Evolutionary conservation across 37 sponge, comb jelly and placozoan genomes (phyloP), one percentile per base, ranked within the genome.

Genomic region (Crambe crambe): DNA sequence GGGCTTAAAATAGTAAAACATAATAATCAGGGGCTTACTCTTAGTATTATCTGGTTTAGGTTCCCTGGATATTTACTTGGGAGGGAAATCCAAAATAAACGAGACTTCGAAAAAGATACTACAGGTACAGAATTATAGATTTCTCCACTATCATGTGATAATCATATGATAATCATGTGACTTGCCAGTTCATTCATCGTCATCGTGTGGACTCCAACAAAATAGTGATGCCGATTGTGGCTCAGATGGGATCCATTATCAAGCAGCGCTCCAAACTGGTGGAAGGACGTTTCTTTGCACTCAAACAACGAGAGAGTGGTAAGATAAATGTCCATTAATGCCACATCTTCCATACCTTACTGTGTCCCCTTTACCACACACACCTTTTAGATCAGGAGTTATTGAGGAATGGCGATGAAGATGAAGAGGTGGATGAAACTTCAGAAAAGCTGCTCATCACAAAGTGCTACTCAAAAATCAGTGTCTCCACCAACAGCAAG

Each of bases 401-500:
- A 25, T 34, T 76, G 63, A 57, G 75, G 23, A 25, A 6, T 37
- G 68, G 3, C 25, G 69, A 32, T 35, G 69, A 51, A 31, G 21
- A 1, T 8, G 74, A 73, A 5, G 56, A 54, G 12, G 26, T 1
- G 8, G 34, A 5, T 8, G 74, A 73, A 22, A 43, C 8, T 3
- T 56, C 30, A 32, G 83, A 83, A 41, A 74, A 70, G 29, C 58
- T 72, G 23, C 41, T 67, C 44, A 71, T 92, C 32, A 32, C 40
- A 2, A 84, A 80, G 62, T 92, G 92, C 66, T 92, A 84, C 68
- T 70, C 76, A 5, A 83, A 84, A 30, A 58, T 92, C 20, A 61
- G 56, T 3, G 85, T 76, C 62, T 92, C 92, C 37, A 42, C 39
- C 38, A 75, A 62, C 5, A 27, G 56, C 20, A 76, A 73, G 23